These are phyloP conservation scores for Cheirogaleus medius DNA, from an alignment of 2,113 vertebrate genomes.

Conservation along the genomic window DNA sequence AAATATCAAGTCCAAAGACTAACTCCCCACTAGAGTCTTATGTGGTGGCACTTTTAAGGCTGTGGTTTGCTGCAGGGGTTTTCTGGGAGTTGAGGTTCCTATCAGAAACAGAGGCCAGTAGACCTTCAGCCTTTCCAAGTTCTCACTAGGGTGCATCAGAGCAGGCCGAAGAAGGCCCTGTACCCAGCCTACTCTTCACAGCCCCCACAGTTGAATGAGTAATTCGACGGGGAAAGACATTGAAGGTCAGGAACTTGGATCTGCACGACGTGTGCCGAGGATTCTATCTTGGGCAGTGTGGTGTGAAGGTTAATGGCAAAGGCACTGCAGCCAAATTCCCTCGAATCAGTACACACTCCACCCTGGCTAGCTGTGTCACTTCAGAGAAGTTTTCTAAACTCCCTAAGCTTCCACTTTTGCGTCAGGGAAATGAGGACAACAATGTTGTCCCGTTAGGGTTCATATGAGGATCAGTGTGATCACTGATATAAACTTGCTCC, in stretches of 20 bases:
- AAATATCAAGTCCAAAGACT: background rate
- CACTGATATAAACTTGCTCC: background rate
- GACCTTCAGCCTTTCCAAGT: background rate
- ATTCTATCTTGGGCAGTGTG: no score
- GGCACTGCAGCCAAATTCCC: background rate
- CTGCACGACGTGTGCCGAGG: fast-evolving
- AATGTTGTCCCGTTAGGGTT: background rate
- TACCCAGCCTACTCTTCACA: background rate
- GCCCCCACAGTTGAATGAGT: background rate
- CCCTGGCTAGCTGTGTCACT: background rate
- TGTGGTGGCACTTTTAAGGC: background rate
- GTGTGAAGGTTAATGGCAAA: background rate
- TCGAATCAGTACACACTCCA: background rate
- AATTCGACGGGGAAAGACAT: fast-evolving
- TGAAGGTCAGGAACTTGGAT: background rate
- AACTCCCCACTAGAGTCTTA: background rate
- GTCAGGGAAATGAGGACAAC: background rate
- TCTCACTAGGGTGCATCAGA: background rate
- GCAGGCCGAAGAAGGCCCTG: background rate
- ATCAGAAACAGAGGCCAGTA: background rate
- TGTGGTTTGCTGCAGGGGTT: background rate
- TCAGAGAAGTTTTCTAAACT: background rate
- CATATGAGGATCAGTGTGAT: background rate
- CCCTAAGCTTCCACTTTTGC: background rate
- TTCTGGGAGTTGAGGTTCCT: background rate